Base-by-base conservation (phyloP, 2,113 vertebrate species). In the Chaetura pelagica region DNA sequence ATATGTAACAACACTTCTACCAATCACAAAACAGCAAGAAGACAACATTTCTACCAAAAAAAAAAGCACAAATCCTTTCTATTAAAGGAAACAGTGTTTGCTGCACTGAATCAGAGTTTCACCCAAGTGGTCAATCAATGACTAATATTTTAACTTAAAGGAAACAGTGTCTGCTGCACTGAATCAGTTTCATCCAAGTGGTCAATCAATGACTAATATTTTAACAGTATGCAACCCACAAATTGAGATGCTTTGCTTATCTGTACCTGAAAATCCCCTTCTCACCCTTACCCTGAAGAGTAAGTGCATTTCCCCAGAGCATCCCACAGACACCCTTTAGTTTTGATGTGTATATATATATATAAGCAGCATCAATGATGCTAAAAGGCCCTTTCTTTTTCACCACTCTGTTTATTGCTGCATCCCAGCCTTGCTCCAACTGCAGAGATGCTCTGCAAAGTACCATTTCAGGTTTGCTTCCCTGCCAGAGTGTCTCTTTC, bases 361-460 rank as follows among this genome's bases (percentile, higher is more conserved):
- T 30, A 13, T 27, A 69, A 91, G 40, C 44, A 48, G 87, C 71
- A 83, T 35, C 63, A 72, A 9, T 54, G 79, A 80, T 57, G 48
- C 51, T 78, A 76, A 91, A 90, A 94, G 76, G 69, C n/a, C 40
- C 85, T 69, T 93, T 55, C 58, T 71, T 59, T 77, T 92, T 81
- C 59, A 84, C 32, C 51, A 8, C 3, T 34, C 3, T 34, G 54
- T 78, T 94, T 87, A 87, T 32, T 29, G 2, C 84, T 61, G 38
- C 7, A 76, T n/a, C 59, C 54, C 67, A 75, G 84, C 87, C 83
- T 67, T 7, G 2, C 59, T 82, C 90, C 80, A 68, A 26, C 52
- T 30, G 42, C 42, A 66, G 72, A 71, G 73, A 81, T 59, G 54
- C 59, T 69, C 58, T 34, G 49, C 48, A 44, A 93, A 90, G n/a